phyloP scores from a whole-genome alignment of 2,113 vertebrate genomes.

The Brienomyrus brachyistius region DNA sequence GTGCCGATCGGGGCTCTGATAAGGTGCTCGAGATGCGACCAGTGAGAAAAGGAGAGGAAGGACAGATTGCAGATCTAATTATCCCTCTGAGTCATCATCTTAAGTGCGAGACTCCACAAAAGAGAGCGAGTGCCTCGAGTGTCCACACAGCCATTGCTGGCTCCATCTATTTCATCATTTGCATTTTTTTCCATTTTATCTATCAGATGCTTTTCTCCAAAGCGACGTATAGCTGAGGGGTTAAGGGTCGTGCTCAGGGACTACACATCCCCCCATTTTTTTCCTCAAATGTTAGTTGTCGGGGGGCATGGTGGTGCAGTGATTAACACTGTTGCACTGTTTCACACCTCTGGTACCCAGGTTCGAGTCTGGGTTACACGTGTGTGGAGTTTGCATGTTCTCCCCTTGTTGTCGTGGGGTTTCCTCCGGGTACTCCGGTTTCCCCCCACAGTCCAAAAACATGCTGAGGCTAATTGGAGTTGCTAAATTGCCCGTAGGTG shows the following conservation, averaged over 20 bases:
- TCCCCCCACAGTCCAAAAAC: too few relatives aligned
- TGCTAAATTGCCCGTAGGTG: too few relatives aligned
- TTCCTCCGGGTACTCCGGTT: too few relatives aligned
- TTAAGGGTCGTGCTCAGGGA: neutral
- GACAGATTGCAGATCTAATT: neutral
- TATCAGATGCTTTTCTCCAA: neutral
- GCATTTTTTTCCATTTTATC: neutral
- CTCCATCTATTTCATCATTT: neutral
- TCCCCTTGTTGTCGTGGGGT: too few relatives aligned
- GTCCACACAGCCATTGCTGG: neutral
- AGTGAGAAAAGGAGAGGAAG: neutral
- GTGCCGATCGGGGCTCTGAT: neutral
- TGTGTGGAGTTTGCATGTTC: too few relatives aligned
- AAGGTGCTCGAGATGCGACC: neutral
- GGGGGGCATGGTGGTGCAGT: too few relatives aligned
- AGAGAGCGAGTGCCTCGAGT: neutral
- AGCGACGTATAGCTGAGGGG: neutral
- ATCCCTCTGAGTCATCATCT: neutral
- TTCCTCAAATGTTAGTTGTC: neutral
- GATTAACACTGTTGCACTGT: too few relatives aligned
- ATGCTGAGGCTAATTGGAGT: too few relatives aligned
- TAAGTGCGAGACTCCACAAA: neutral
- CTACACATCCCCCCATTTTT: neutral
- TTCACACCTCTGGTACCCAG: too few relatives aligned
- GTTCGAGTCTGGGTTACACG: too few relatives aligned